phyloP scores from a whole-genome alignment of 2,888 invertebrate species.

The Glyphotaelius pellucidus region DNA sequence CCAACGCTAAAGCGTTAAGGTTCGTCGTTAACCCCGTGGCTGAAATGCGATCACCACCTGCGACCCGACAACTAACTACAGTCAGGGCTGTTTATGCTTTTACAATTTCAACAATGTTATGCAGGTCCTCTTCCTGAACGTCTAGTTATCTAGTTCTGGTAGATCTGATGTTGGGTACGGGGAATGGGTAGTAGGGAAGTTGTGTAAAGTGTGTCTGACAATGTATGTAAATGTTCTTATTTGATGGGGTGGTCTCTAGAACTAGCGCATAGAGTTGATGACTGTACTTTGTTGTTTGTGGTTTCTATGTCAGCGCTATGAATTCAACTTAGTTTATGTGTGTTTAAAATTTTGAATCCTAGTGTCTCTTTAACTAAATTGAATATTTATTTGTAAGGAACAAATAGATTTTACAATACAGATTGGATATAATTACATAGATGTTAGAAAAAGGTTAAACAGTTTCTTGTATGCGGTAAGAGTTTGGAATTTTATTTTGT shows the following conservation, averaged over 20 bases:
- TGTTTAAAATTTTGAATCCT: no score
- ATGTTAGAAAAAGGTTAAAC: no score
- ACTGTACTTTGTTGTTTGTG: neutral
- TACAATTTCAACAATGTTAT: conserved; percentile 7
- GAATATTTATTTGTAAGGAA: no score
- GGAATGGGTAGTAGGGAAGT: neutral
- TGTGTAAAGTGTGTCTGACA: neutral
- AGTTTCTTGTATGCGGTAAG: no score
- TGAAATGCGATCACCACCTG: conserved; percentile 38
- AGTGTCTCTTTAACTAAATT: no score
- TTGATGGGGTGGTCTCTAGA: neutral
- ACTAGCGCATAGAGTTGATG: neutral
- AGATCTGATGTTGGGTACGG: neutral
- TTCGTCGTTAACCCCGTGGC: conserved; percentile 25
- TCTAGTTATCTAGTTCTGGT: neutral
- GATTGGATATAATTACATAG: no score
- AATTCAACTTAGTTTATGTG: neutral
- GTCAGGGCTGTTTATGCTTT: conserved; percentile 28
- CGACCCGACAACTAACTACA: neutral
- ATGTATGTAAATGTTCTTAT: neutral
- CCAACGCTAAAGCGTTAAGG: conserved; percentile 11
- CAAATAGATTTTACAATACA: no score
- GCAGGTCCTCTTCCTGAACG: neutral
- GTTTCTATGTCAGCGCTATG: neutral
- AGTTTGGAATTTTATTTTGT: no score